Evolutionary conservation across 2,113 vertebrate genomes (phyloP), one percentile per base, ranked within the genome.

Genomic region (Antechinus flavipes): DNA sequence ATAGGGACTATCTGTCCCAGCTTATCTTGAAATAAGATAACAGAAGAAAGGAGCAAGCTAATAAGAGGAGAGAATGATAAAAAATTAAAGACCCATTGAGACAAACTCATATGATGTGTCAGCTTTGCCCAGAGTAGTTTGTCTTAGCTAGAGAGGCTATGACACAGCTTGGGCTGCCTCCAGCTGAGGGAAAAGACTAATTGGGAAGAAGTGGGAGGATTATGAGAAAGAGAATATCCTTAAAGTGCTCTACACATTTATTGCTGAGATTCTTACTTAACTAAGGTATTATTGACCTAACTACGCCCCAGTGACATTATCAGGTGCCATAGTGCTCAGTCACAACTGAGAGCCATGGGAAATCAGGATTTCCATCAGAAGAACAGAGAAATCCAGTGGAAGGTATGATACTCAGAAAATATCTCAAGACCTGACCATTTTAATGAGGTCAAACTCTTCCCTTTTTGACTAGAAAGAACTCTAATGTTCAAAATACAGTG

Each of bases 61-160:
- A 92, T 89, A 93, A 95, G 96, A 94, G 93, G 90, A 14, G 96
- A 94, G 90, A 91, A 22, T 95, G 52, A 93, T 55, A 90, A 97
- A 95, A 27, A 0, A 97, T 91, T 94, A 93, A 76, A 94, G 46
- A 2, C 49, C 35, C 50, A 93, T 52, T 54, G 95, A 96, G 68
- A 42, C 68, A 7, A 53, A 22, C 54, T 89, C 6, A 1, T 14
- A 26, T 9, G 49, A 90, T 2, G 90, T 0, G 8, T 11, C 30
- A 96, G 30, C 27, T 89, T 91, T 0, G 35, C 1, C 26, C 8
- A 49, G 89, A 91, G 24, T 53, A 76, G 96, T 96, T n/a, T 89
- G 47, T 58, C 46, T 91, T 30, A 30, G 30, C 61, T 68, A 68
- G 61, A 68, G 61, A 68, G 61, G 11, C 14, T 27, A 68, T 16